Conservation (phyloP, 2,888 invertebrate species). For the Cacoxenus indagator region DNA sequence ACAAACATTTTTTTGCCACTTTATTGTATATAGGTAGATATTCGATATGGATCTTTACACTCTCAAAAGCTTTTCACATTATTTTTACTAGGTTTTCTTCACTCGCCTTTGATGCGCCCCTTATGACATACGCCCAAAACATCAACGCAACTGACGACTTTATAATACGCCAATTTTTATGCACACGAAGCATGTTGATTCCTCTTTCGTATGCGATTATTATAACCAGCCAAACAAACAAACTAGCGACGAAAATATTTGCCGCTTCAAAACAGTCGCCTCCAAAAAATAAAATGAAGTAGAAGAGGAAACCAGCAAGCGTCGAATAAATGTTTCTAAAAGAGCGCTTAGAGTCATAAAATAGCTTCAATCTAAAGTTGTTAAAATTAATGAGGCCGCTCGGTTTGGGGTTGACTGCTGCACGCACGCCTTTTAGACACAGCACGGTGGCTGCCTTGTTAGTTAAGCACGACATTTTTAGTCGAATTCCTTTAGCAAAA, state of each 20-base stretch:
- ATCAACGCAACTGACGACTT: constrained; percentile 5
- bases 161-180: constrained; percentile 56
- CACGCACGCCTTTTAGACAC: no score
- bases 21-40: no score
- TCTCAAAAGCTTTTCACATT: no score
- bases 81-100: no score
- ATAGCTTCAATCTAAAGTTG: constrained; percentile 57
- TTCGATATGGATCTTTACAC: no score
- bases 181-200: constrained; percentile 39
- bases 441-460: background rate
- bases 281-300: constrained; percentile 42
- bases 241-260: no score
- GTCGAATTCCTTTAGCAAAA: constrained; percentile 1
- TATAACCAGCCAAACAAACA: background rate
- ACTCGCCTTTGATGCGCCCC: no score
- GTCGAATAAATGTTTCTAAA: constrained; percentile 53
- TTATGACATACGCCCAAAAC: background rate
- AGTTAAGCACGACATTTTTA: background rate
- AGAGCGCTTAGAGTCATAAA: constrained; percentile 65
- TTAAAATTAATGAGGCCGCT: constrained; percentile 62
- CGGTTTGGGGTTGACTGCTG: background rate
- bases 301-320: background rate
- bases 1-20: no score
- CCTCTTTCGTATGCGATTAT: background rate
- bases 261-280: no score